Percentiles rank a stretch among this genome's conserved stretches.
Evolutionary conservation across 1,140 invertebrate species (phyloP).

Genomic region (Drosophila obscura): DNA sequence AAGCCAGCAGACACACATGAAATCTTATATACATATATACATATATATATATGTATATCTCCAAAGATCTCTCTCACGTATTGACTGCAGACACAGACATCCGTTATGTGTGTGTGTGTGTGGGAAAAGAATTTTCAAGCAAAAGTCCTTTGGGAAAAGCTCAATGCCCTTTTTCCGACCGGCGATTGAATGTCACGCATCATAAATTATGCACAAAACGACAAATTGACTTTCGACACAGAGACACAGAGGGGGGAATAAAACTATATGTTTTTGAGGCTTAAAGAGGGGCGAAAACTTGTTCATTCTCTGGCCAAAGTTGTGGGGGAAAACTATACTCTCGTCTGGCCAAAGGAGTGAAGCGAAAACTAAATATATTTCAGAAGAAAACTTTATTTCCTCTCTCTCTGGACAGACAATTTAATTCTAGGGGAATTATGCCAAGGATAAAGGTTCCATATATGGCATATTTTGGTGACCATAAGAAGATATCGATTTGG

Average conservation of each 20-base stretch:
- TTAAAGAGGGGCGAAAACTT: no score
- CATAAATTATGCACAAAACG: constrained; percentile 80
- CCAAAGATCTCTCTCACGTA: constrained; percentile 58
- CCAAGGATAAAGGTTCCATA: no score
- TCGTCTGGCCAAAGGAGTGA: no score
- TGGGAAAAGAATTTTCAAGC: constrained; percentile 21
- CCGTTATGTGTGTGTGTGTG: background rate
- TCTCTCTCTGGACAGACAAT: no score
- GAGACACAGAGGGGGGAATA: background rate
- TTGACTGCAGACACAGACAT: constrained; percentile 40
- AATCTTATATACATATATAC: no score
- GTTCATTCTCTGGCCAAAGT: no score
- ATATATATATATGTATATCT: constrained; percentile 36
- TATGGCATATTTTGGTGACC: no score
- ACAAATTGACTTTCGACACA: constrained; percentile 66
- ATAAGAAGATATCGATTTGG: constrained; percentile 3
- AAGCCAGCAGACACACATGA: constrained; percentile 28
- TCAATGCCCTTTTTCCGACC: constrained; percentile 52
- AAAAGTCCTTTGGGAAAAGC: constrained; percentile 26
- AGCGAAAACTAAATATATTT: no score
- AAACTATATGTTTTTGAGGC: background rate
- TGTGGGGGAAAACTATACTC: no score
- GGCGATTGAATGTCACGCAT: constrained; percentile 80
- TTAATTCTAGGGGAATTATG: no score
- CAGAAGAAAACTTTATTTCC: no score